Conservation (phyloP, 2,888 invertebrate species). For the Acronicta leporina region DNA sequence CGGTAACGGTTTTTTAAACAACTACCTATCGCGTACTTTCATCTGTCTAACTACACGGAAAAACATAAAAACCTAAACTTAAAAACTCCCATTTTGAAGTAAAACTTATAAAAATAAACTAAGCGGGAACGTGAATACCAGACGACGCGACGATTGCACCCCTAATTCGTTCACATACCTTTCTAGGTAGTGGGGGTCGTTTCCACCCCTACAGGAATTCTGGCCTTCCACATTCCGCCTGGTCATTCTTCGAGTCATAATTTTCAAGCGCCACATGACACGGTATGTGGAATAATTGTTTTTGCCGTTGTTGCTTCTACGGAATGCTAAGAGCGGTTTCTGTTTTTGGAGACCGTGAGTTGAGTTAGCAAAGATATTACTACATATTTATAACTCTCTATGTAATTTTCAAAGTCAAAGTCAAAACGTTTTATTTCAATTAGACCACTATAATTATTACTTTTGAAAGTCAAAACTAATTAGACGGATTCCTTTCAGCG, state of each 20-base stretch:
- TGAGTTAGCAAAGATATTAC: too few species aligned
- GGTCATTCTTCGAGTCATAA: conserved; percentile 86
- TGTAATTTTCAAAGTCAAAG: too few species aligned
- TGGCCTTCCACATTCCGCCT: conserved; percentile 81
- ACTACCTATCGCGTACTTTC: too few species aligned
- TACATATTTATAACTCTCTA: too few species aligned
- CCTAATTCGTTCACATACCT: conserved; percentile 79
- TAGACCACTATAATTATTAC: too few species aligned
- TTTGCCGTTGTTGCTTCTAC: conserved; percentile 56
- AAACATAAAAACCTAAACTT: neutral
- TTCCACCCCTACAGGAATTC: conserved; percentile 69
- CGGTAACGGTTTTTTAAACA: too few species aligned
- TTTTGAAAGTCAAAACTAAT: too few species aligned
- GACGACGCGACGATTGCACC: conserved; percentile 69
- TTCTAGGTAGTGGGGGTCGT: conserved; percentile 57
- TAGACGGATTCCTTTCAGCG: too few species aligned
- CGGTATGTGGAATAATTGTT: conserved; percentile 74
- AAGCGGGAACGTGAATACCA: conserved; percentile 57
- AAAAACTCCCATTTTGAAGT: conserved; percentile 13
- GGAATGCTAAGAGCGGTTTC: conserved; percentile 24
- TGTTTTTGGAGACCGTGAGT: conserved; percentile 22
- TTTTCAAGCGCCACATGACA: conserved; percentile 69
- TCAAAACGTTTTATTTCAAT: too few species aligned
- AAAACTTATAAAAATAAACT: conserved; percentile 46
- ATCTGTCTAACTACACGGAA: too few species aligned